Conservation (phyloP, 2,113 vertebrate genomes). For the Cephalophus harveyi region DNA sequence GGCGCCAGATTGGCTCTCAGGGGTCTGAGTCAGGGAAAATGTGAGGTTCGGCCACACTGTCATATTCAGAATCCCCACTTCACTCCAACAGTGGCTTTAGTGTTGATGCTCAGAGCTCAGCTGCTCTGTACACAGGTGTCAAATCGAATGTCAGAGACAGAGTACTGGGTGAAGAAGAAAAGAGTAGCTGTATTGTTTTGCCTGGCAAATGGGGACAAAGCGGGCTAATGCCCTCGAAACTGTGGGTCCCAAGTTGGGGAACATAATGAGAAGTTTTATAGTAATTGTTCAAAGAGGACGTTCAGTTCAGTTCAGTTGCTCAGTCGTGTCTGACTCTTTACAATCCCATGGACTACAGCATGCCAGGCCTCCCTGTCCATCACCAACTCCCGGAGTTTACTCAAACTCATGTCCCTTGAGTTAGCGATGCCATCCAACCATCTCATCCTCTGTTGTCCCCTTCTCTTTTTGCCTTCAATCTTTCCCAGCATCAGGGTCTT, state of each 20-base stretch:
- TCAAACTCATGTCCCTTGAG: not conserved
- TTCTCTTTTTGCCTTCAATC: not conserved
- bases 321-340: not conserved
- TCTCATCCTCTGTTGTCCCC: not conserved
- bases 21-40: not conserved
- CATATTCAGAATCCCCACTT: not conserved
- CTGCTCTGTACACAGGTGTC: not conserved
- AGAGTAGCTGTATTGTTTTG: not conserved
- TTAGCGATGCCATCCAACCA: not conserved
- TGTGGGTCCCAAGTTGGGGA: not conserved
- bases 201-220: not conserved
- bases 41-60: not conserved
- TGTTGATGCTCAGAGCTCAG: not conserved
- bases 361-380: not conserved
- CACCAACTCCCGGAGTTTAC: not conserved
- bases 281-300: not conserved
- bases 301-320: not conserved
- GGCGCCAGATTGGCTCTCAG: not conserved
- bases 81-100: not conserved
- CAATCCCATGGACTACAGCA: not conserved
- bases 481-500: not conserved
- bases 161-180: not conserved
- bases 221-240: not conserved
- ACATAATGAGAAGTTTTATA: not conserved
- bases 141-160: not conserved